Evolutionary conservation across 1,140 invertebrate species (phyloP).

Genomic region (Seison nebaliae): DNA sequence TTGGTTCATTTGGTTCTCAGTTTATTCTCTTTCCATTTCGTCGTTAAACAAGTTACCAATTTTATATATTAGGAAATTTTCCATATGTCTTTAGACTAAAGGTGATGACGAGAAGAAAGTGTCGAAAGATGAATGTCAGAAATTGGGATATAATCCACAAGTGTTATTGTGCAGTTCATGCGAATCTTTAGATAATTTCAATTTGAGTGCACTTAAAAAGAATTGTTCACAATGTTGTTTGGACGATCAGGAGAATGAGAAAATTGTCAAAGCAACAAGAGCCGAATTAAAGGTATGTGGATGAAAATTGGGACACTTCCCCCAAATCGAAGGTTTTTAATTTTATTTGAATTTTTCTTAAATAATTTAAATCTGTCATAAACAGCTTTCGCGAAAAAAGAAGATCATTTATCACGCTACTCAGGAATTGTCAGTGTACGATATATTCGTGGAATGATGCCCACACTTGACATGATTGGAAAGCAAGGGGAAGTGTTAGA

Average conservation of each 20-base stretch:
- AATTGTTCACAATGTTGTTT: conserved; percentile 47
- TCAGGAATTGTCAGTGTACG: conserved; percentile 60
- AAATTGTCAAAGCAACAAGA: conserved; percentile 40
- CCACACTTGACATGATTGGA: conserved; percentile 62
- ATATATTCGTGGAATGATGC: conserved; percentile 64
- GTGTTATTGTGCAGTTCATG: conserved; percentile 62
- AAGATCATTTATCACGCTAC: conserved; percentile 52
- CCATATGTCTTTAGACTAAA: too few species aligned
- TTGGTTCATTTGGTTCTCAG: too few species aligned
- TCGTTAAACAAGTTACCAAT: too few species aligned
- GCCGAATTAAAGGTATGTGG: conserved; percentile 68
- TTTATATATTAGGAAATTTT: too few species aligned
- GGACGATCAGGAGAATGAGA: conserved; percentile 27
- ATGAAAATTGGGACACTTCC: conserved; percentile 75
- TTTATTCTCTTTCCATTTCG: too few species aligned
- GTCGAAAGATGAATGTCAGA: conserved; percentile 12
- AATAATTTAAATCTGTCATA: conserved; percentile 40
- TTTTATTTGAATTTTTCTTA: conserved; percentile 3
- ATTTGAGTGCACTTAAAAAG: conserved; percentile 39
- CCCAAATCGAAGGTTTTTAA: conserved; percentile 55
- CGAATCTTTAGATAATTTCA: conserved; percentile 48
- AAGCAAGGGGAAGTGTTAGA: conserved; percentile 25
- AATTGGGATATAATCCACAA: conserved; percentile 11
- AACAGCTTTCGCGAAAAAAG: too few species aligned
- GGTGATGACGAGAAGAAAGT: too few species aligned